A percentile compares a stretch with the other conserved stretches of the same genome.
These are phyloP conservation scores for Eurytoma californica DNA, from an alignment of 2,888 invertebrate species.

Conservation along the genomic window DNA sequence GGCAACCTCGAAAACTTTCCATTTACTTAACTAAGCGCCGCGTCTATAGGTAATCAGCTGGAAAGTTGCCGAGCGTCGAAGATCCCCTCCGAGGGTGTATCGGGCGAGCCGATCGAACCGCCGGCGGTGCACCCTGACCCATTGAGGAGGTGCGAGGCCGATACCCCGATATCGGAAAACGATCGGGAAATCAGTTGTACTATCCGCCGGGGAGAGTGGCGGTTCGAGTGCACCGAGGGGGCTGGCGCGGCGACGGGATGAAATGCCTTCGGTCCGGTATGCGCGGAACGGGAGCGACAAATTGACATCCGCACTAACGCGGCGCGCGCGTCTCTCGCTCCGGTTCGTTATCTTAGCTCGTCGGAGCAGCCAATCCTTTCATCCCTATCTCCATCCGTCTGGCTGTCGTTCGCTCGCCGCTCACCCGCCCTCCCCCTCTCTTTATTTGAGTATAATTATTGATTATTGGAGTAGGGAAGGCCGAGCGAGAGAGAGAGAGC, in stretches of 20 bases:
- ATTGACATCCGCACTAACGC: constrained; percentile 17
- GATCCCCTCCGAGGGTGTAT: constrained; percentile 20
- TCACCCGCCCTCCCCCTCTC: constrained; percentile 72
- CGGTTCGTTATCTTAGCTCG: constrained; percentile 69
- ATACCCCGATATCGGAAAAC: neutral
- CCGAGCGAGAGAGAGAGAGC: too few relatives aligned
- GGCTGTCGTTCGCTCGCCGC: constrained; percentile 61
- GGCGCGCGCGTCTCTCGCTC: constrained; percentile 50
- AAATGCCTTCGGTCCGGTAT: neutral
- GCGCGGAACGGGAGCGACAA: constrained; percentile 24
- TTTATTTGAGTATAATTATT: constrained; percentile 81
- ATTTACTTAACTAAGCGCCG: constrained; percentile 38
- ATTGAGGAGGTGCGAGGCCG: constrained; percentile 18
- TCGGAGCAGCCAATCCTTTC: constrained; percentile 70
- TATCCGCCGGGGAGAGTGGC: too few relatives aligned
- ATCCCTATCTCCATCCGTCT: constrained; percentile 62
- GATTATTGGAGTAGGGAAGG: constrained; percentile 77
- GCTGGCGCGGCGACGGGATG: too few relatives aligned
- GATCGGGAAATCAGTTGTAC: constrained; percentile 24
- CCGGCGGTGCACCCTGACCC: constrained; percentile 26
- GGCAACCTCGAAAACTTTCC: constrained; percentile 35
- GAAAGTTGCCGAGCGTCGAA: constrained; percentile 13
- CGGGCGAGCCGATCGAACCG: constrained; percentile 29
- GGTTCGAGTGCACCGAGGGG: too few relatives aligned
- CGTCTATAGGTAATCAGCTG: constrained; percentile 40